These are phyloP conservation scores for Lipophrys pholis DNA, from an alignment of 2,113 vertebrate species.

Conservation along the genomic window DNA sequence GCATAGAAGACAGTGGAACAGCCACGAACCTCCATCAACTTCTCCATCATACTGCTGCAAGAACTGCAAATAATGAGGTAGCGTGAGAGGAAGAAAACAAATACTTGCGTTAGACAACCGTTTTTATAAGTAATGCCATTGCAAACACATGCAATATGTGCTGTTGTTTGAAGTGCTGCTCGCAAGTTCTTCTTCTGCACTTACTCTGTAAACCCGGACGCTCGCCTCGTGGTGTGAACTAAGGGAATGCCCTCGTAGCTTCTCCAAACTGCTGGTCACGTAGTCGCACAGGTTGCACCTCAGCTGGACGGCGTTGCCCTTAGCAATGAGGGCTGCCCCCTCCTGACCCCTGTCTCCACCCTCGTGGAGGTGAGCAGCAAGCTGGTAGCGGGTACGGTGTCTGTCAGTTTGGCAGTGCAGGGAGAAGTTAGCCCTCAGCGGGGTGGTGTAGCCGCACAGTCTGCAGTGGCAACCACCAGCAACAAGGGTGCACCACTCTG, in stretches of 20 bases:
- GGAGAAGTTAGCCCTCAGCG: constrained; percentile 98
- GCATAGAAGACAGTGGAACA: constrained; percentile 95
- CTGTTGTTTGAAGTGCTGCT: neutral
- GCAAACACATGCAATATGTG: neutral
- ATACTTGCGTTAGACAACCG: neutral
- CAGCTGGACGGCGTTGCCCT: constrained; percentile 94
- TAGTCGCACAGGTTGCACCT: constrained; percentile 97
- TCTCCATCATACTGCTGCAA: constrained; percentile 95
- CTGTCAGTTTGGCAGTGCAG: constrained; percentile 87
- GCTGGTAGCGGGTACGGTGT: constrained; percentile 95
- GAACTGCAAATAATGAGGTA: constrained; percentile 83
- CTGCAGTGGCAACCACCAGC: constrained; percentile 96
- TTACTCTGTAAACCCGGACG: constrained; percentile 95
- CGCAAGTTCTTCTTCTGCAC: constrained; percentile 36
- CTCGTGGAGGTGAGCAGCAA: constrained; percentile 96
- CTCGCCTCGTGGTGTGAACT: constrained; percentile 94
- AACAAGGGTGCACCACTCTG: constrained; percentile 94
- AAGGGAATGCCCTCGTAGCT: constrained; percentile 93
- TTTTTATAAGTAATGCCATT: neutral
- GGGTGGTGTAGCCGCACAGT: constrained; percentile 96
- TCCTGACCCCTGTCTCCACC: constrained; percentile 89
- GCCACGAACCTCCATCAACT: constrained; percentile 92
- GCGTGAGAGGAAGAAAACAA: neutral
- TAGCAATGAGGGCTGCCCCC: constrained; percentile 92
- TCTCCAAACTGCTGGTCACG: constrained; percentile 96